Conservation (phyloP, 2,113 vertebrate genomes). For the Carassius carassius region DNA sequence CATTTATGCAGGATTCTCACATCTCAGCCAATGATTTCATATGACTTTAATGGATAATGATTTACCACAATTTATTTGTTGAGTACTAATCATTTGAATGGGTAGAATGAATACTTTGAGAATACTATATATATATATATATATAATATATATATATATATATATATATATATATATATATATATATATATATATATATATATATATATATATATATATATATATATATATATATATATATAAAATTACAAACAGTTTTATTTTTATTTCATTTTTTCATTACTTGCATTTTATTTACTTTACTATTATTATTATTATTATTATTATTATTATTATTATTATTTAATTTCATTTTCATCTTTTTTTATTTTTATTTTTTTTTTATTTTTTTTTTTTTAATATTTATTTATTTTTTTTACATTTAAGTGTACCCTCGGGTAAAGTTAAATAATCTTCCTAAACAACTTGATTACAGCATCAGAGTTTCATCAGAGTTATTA, state of each 20-base stretch:
- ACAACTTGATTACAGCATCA: too few relatives aligned
- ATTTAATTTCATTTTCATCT: too few relatives aligned
- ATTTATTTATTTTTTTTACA: neutral
- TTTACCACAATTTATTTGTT: constrained; percentile 40
- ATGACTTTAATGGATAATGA: neutral
- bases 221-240: too few relatives aligned
- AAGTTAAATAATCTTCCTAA: neutral
- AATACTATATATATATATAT: too few relatives aligned
- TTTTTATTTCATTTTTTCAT: too few relatives aligned
- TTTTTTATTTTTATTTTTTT: neutral
- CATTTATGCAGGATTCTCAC: neutral
- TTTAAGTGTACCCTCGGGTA: neutral
- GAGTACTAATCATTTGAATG: neutral
- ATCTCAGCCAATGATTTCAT: neutral
- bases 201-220: neutral
- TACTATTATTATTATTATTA: too few relatives aligned
- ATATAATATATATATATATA: neutral
- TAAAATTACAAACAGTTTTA: too few relatives aligned
- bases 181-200: neutral
- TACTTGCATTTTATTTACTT: too few relatives aligned
- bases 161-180: neutral
- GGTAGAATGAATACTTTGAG: too few relatives aligned
- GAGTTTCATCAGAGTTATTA: neutral
- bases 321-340: too few relatives aligned
- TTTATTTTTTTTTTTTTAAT: neutral